Evolutionary conservation across 37 sponge, comb jelly and placozoan genomes (phyloP), one percentile per base, ranked within the genome.

Genomic region (Chondrilla cf. caribensis): DNA sequence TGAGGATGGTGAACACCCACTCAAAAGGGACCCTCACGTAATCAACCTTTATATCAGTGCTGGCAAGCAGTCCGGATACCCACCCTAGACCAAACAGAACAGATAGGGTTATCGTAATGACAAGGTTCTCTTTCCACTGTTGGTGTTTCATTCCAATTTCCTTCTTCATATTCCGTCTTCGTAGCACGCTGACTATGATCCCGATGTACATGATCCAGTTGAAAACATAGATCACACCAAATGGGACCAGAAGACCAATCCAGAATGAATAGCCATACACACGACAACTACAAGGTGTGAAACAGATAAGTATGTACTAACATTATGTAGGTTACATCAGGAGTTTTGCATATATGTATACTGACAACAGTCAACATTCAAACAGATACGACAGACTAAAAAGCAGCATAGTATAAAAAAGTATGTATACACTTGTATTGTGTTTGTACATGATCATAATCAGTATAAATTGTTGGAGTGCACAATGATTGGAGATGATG

Each of bases 1-100:
- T 80, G 24, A 90, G 75, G 40, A 90, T 55, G 59, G 80, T 83
- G 84, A 86, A 90, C 55, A 90, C 36, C 64, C 86, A 90, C 62
- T 88, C 84, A 59, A 62, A 41, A 21, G 82, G 80, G 1, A 24
- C 18, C 25, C 44, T 31, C 44, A 73, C n/a, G 15, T 62, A 62
- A 66, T 28, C 83, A 2, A 19, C 44, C 21, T 59, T 37, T 0
- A 90, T n/a, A 51, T 60, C 66, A 24, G 82, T 81, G 22, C 86
- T 82, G 33, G 82, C 86, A 22, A 86, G 42, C 29, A 90, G 64
- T 3, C 84, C 86, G 73, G 83, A 71, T 9, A 22, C 67, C 90
- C 90, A 90, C 1, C 81, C 90, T 37, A 90, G 54, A 4, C 84
- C 84, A 72, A 86, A 86, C 42, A 86, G 78, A 32, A 90, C 24